Percentiles rank a stretch among this genome's conserved stretches.
Evolutionary conservation across 2,888 invertebrate genomes (phyloP).

Genomic region (Endomychus coccineus): DNA sequence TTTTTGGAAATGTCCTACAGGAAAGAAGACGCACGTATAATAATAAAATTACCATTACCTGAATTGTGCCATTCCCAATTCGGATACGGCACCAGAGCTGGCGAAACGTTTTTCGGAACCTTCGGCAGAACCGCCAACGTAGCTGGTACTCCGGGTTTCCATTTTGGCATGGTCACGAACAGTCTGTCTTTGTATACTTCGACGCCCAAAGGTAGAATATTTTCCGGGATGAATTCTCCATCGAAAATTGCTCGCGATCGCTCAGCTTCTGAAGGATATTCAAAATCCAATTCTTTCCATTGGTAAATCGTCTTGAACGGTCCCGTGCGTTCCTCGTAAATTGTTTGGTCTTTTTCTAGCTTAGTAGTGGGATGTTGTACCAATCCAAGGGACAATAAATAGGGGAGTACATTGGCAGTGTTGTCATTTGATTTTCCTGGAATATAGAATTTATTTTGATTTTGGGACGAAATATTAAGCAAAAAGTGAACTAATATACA

Average conservation of each 20-base stretch:
- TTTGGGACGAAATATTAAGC: too few species aligned
- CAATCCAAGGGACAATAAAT: slow-evolving; percentile 5
- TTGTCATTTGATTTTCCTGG: background rate
- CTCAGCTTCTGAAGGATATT: slow-evolving; percentile 54
- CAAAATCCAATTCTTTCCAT: slow-evolving; percentile 70
- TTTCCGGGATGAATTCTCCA: slow-evolving; percentile 59
- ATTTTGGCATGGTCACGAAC: slow-evolving; percentile 68
- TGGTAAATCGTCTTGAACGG: slow-evolving; percentile 58
- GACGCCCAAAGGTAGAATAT: slow-evolving; percentile 66
- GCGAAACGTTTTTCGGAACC: slow-evolving; percentile 49
- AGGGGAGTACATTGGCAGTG: slow-evolving; percentile 6
- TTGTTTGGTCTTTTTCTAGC: background rate
- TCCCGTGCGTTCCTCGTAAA: slow-evolving; percentile 45
- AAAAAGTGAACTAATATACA: too few species aligned
- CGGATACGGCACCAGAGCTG: slow-evolving; percentile 66
- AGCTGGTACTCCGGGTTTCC: slow-evolving; percentile 67
- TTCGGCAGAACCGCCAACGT: slow-evolving; percentile 62
- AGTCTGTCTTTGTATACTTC: slow-evolving; percentile 62
- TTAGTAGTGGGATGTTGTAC: background rate
- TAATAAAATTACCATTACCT: slow-evolving; percentile 44
- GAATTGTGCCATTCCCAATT: slow-evolving; percentile 60
- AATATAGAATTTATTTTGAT: background rate
- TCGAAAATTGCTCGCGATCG: slow-evolving; percentile 53
- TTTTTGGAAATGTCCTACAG: too few species aligned
- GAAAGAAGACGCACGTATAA: too few species aligned